Evolutionary conservation across 2,888 invertebrate genomes (phyloP), one percentile per base, ranked within the genome.

Genomic region (Hydraecia micacea): DNA sequence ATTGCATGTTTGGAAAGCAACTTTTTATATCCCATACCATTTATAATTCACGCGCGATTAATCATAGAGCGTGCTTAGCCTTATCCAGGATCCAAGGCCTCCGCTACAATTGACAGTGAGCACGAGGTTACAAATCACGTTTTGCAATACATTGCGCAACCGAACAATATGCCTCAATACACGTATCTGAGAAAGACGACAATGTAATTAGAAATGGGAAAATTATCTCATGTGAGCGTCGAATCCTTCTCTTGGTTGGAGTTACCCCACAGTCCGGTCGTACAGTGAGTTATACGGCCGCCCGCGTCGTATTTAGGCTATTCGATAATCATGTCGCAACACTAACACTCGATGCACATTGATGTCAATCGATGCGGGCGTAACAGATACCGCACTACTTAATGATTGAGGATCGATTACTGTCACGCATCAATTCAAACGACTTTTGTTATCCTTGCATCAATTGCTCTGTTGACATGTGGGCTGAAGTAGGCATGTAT

Each of bases 291-390:
- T 92, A 93, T 88, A 82, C 79, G 90, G 46, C 90, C 93, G 89
- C 92, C 93, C 90, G 91, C 91, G 91, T 90, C 80, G 91, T 88
- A 93, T 92, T 91, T 92, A 90, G 92, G 93, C 92, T 93, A 91
- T 91, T 90, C 91, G 91, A 93, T 91, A 92, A 92, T 90, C 89
- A 88, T 92, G 93, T 92, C 90, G 92, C 90, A 93, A 93, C 91
- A 87, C 87, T 83, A 88, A 90, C 89, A 92, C 89, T 91, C 89
- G 87, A 91, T 90, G 90, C 88, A 91, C 91, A 91, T 90, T 88
- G 88, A 90, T 92, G 91, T 93, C 92, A 93, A 92, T 92, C 91
- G 91, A 91, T 94, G 93, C 93, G 93, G 93, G 93, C 79, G 83
- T 90, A 90, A 91, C 89, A 85, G 88, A 91, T 90, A 92, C 90